Evolutionary conservation across 2,797 vertebrate species (phyloP).

Genomic region (Lepilemur septentrionalis): DNA sequence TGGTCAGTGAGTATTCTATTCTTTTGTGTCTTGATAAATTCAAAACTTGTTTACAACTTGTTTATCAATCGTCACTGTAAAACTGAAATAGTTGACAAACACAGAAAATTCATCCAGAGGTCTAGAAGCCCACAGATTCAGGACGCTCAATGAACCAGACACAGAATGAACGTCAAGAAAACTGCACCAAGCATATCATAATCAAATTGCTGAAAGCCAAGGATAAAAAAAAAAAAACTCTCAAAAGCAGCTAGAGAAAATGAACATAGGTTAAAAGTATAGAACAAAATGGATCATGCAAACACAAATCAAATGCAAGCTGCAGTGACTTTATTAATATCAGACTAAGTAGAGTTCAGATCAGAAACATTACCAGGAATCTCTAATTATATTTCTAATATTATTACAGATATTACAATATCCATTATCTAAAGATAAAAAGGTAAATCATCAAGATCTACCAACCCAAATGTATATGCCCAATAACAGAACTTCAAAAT

Average conservation of each 20-base stretch:
- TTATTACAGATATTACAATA: background rate
- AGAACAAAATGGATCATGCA: background rate
- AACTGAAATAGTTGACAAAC: background rate
- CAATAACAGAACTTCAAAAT: background rate
- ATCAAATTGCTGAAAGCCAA: background rate
- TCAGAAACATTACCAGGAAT: background rate
- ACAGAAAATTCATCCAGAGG: background rate
- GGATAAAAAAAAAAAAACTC: background rate
- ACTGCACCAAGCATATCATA: background rate
- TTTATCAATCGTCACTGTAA: background rate
- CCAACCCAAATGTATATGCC: background rate
- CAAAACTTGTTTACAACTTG: background rate
- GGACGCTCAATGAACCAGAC: background rate
- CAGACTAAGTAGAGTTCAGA: background rate
- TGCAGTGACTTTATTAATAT: background rate
- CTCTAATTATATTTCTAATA: background rate
- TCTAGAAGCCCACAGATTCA: background rate
- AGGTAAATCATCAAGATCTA: background rate
- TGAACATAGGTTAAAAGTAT: background rate
- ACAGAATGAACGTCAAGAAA: background rate
- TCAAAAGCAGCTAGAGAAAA: background rate
- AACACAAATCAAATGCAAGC: background rate
- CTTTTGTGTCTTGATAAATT: conserved; percentile 5
- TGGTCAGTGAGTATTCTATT: background rate
- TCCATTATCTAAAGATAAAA: background rate